Evolutionary conservation across 2,113 vertebrate genomes (phyloP), one percentile per base, ranked within the genome.

Genomic region (Hyla sarda): DNA sequence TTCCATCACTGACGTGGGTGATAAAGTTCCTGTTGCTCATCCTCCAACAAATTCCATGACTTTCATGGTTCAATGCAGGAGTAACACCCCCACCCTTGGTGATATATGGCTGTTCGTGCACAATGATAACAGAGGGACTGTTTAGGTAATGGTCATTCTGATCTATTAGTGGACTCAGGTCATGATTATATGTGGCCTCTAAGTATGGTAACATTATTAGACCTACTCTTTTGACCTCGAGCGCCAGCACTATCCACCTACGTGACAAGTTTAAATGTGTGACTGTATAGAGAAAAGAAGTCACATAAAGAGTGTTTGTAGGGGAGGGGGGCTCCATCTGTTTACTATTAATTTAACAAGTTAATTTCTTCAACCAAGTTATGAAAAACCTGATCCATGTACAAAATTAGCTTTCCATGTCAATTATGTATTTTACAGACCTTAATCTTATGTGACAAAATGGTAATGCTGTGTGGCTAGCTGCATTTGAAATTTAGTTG

Each of bases 41-140:
- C 32, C 19, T 32, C 37, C 67, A 41, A 41, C 67, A 71, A 71
- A 71, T 71, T 71, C 67, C 67, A 71, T 71, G 32, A 41, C 67
- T 71, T 71, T 13, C 67, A 71, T 71, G 67, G 67, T 71, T 71
- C 67, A 71, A 5, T 41, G 67, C 32, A 23, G 67, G 16, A 30
- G 34, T 8, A 71, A 17, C 19, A 17, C 34, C 67, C 67, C 67
- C 7, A 6, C 32, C 14, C n/a, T 62, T 2, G 28, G 12, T 34
- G 30, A 69, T 69, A 37, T 41, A 37, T 71, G 67, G 32, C 34
- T 71, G 67, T 71, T 67, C 34, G 13, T 71, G 67, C 17, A 41
- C 67, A 41, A 41, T 71, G 67, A 71, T 41, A 71, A 71, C 67
- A 69, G 65, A n/a, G n/a, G 6, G 32, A 69, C 65, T 69, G 17